Evolutionary conservation across 2,888 invertebrate genomes (phyloP).

Genomic region (Metellina segmentata): DNA sequence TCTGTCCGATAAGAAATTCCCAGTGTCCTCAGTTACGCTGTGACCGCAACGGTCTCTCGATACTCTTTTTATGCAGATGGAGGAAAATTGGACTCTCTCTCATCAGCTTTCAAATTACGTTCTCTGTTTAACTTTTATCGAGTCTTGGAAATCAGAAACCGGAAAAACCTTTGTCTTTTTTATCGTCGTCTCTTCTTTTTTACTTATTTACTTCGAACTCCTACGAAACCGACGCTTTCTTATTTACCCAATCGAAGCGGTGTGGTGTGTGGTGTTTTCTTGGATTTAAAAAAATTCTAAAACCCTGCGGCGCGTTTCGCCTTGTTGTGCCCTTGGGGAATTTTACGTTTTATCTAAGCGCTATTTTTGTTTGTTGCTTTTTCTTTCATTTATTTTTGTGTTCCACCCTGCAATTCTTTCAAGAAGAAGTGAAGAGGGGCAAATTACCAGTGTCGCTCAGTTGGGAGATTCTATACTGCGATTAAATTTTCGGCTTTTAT

Average conservation of each 20-base stretch:
- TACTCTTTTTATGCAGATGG: background rate
- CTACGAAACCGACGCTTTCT: background rate
- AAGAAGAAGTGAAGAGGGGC: background rate
- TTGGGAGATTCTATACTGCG: background rate
- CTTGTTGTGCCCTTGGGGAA: background rate
- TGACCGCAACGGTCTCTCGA: background rate
- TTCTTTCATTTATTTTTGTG: background rate
- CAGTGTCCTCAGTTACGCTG: background rate
- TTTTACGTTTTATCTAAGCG: background rate
- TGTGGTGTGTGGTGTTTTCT: too few relatives aligned
- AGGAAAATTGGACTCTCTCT: background rate
- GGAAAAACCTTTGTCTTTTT: background rate
- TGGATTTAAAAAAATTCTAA: background rate
- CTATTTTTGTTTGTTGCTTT: background rate
- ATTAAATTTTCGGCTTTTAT: background rate
- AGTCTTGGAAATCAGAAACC: background rate
- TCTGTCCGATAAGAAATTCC: background rate
- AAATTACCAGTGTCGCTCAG: background rate
- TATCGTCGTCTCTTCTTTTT: background rate
- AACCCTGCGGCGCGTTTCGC: background rate
- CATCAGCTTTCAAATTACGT: background rate
- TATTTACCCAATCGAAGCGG: slow-evolving; percentile 1
- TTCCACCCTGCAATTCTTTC: background rate
- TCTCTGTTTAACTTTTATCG: background rate
- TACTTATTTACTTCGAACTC: background rate